Evolutionary conservation across 1,140 invertebrate species (phyloP), one percentile per base, ranked within the genome.

Genomic region (Brevipalpus yothersi): DNA sequence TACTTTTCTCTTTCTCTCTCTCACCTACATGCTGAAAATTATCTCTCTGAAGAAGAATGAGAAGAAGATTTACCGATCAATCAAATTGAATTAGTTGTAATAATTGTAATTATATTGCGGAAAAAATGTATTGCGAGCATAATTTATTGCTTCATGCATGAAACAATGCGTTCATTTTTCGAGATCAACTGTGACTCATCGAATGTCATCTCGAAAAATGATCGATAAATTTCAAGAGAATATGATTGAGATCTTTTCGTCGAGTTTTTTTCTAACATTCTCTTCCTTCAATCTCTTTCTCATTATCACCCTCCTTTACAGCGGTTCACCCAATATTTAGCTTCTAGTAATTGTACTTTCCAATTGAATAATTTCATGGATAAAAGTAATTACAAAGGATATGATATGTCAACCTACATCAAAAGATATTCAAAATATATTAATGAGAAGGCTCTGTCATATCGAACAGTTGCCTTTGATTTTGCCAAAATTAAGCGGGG

Each of bases 401-500:
- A 96, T 78, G 93, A 98, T 70, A 98, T 98, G 92, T 97, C 93
- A 56, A 91, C 90, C 63, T 98, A 94, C 73, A 96, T 99, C 69
- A 79, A 93, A 71, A 80, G 90, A 68, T 98, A 99, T 75, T 87
- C 93, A 63, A 92, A 91, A 75, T 99, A 99, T 77, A 78, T 99
- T 68, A 96, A 97, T 74, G 92, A 98, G 74, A 99, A 99, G 74
- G 91, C 94, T 58, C 75, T 93, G 60, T 93, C 93, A 21, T 99
- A 99, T 76, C 82, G 94, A 73, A 83, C 84, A 47, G 91, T 97
- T 68, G 95, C 94, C 60, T 98, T 97, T 73, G 95, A 99, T 75
- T 98, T 99, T 75, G 98, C 94, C 77, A 99, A 98, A 83, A 88
- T 97, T 47, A 97, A 95, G 74, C 77, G 93, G 73, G 92, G 93